Evolutionary conservation across 2,797 vertebrate species (phyloP).

Genomic region (Microhierax caerulescens): DNA sequence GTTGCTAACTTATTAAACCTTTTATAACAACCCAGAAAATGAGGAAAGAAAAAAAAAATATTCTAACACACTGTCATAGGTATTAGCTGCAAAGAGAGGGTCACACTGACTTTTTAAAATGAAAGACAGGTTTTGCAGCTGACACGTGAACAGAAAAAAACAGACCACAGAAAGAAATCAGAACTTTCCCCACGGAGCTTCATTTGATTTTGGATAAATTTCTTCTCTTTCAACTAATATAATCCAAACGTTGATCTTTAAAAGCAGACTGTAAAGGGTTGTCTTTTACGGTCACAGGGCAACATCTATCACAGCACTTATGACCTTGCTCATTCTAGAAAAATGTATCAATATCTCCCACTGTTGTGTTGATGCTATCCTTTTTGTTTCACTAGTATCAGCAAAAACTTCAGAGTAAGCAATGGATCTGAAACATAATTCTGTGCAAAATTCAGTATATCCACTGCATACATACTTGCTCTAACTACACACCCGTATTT

Average conservation of each 20-base stretch:
- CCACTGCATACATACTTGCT: not conserved
- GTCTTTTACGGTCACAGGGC: not conserved
- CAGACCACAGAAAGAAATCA: not conserved
- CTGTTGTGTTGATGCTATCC: not conserved
- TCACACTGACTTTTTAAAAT: not conserved
- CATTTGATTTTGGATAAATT: not conserved
- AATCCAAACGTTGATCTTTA: conserved; percentile 9
- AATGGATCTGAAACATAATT: not conserved
- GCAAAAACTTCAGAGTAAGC: not conserved
- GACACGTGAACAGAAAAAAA: not conserved
- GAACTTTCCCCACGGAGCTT: not conserved
- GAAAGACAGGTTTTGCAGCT: not conserved
- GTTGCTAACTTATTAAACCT: not conserved
- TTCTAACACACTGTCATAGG: not conserved
- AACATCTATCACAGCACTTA: not conserved
- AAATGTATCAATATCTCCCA: not conserved
- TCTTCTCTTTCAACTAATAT: conserved; percentile 12
- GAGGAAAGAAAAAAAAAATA: no score
- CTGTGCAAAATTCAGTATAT: not conserved
- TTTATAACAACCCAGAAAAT: not conserved
- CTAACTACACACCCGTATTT: not conserved
- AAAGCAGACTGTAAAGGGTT: not conserved
- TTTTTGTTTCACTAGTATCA: not conserved
- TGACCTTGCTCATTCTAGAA: not conserved
- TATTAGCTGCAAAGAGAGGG: not conserved